phyloP scores from a whole-genome alignment of 2,113 vertebrate species.

The Raja brachyura region DNA sequence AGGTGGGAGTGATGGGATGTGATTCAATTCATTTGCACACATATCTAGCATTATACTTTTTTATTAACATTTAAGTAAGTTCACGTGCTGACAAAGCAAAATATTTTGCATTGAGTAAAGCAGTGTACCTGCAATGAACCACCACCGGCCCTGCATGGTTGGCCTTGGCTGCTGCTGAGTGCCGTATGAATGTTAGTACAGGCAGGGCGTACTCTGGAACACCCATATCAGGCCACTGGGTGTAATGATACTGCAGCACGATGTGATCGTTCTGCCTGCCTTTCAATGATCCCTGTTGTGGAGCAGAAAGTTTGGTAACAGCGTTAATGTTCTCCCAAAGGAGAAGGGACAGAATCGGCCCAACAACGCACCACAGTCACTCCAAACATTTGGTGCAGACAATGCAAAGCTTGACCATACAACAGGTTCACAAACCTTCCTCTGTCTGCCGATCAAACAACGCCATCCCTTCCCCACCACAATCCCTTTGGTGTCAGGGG shows the following conservation, averaged over 20 bases:
- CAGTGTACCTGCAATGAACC: constrained; percentile 87
- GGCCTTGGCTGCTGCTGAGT: constrained; percentile 67
- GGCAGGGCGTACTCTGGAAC: constrained; percentile 82
- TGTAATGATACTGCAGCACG: constrained; percentile 87
- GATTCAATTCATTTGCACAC: too few species aligned
- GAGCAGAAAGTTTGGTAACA: neutral
- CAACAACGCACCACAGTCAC: neutral
- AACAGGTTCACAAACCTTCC: too few species aligned
- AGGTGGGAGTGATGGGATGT: neutral
- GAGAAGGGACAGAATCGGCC: neutral
- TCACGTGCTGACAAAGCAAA: neutral
- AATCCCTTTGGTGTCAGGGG: too few species aligned
- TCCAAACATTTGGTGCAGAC: neutral
- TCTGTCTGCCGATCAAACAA: too few species aligned
- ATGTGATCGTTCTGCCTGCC: constrained; percentile 66
- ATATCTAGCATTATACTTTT: neutral
- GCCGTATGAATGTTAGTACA: constrained; percentile 80
- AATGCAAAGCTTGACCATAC: neutral
- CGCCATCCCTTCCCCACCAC: too few species aligned
- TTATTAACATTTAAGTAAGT: neutral
- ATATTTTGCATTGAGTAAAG: neutral
- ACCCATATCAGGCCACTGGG: constrained; percentile 97
- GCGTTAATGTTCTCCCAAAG: too few species aligned
- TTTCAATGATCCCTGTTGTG: constrained; percentile 75
- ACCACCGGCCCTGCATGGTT: constrained; percentile 70